phyloP scores from a whole-genome alignment of 2,113 vertebrate species.

The Phrynocephalus versicolor region DNA sequence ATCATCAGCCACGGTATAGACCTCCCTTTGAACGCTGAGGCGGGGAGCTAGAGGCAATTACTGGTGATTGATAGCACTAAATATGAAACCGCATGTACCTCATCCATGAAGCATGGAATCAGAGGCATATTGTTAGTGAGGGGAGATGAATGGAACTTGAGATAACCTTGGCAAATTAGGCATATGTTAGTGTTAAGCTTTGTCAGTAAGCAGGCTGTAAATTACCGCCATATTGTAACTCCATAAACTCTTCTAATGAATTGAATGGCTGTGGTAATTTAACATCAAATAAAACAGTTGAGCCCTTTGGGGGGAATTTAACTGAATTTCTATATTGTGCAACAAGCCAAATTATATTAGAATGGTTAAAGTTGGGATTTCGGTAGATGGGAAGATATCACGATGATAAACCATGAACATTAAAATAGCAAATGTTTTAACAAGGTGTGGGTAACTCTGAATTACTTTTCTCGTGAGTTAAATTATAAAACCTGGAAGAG shows the following conservation, averaged over 20 bases:
- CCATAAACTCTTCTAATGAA: constrained; percentile 82
- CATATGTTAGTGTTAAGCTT: constrained; percentile 79
- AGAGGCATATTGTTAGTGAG: constrained; percentile 75
- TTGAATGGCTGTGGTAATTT: constrained; percentile 74
- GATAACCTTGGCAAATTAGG: constrained; percentile 83
- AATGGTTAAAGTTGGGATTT: constrained; percentile 31
- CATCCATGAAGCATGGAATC: constrained; percentile 73
- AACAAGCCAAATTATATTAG: constrained; percentile 56
- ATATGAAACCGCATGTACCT: constrained; percentile 79
- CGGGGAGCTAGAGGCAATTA: constrained; percentile 77
- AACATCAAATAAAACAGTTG: constrained; percentile 67
- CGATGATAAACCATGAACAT: background rate
- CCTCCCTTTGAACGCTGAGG: constrained; percentile 75
- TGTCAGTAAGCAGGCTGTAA: constrained; percentile 79
- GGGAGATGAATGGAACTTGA: constrained; percentile 80
- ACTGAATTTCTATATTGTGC: constrained; percentile 56
- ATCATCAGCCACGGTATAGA: constrained; percentile 59
- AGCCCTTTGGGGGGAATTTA: constrained; percentile 72
- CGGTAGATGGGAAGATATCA: constrained; percentile 27
- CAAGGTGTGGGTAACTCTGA: constrained; percentile 19
- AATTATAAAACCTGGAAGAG: constrained; percentile 35
- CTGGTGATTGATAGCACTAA: constrained; percentile 82
- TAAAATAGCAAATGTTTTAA: constrained; percentile 10
- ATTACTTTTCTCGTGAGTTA: constrained; percentile 35
- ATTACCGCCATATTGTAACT: constrained; percentile 80